phyloP scores from a whole-genome alignment of 2,113 vertebrate species.

The Sterrhoptilus dennistouni region DNA sequence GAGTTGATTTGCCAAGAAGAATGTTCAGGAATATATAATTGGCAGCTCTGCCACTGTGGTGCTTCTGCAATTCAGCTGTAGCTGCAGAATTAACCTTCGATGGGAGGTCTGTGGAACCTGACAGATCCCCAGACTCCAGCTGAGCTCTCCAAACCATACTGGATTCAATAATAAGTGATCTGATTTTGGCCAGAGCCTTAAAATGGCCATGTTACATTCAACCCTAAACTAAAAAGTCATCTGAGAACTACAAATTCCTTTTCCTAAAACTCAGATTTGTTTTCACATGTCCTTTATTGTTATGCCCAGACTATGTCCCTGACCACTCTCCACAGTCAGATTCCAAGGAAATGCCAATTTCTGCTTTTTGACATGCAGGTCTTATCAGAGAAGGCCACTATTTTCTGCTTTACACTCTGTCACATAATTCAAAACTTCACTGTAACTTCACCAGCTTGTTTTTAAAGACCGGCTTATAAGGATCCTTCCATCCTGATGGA shows the following conservation, averaged over 20 bases:
- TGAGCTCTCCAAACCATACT: not conserved
- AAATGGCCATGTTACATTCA: not conserved
- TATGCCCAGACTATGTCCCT: not conserved
- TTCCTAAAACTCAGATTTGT: not conserved
- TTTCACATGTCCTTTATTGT: accelerated
- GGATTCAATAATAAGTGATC: not conserved
- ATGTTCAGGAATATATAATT: not conserved
- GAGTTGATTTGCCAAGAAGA: not conserved
- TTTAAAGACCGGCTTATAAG: not conserved
- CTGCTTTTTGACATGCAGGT: not conserved
- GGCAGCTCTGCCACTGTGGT: not conserved
- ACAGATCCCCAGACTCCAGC: not conserved
- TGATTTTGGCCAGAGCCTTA: not conserved
- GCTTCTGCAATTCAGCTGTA: not conserved
- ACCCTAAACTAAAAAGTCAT: not conserved
- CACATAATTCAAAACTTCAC: not conserved
- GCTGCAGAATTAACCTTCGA: not conserved
- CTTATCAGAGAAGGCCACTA: not conserved
- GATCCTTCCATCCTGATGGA: not conserved
- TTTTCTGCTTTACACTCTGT: not conserved
- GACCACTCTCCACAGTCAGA: accelerated
- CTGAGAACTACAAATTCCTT: not conserved
- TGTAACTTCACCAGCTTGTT: not conserved
- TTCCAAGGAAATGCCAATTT: not conserved
- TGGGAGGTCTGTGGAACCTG: not conserved